phyloP scores from a whole-genome alignment of 2,113 vertebrate genomes.

The Ceyx cyanopectus region DNA sequence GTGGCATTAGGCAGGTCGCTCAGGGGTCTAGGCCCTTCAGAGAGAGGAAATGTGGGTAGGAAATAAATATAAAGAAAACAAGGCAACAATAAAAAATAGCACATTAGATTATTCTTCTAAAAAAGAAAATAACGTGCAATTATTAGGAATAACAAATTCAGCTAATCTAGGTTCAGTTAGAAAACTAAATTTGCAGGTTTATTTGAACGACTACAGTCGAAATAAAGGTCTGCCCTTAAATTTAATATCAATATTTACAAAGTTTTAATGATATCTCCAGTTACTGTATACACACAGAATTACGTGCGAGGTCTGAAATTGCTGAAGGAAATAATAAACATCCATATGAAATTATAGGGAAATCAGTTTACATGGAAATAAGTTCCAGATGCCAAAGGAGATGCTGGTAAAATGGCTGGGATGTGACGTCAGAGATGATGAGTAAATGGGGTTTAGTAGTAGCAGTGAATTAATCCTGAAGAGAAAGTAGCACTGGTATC shows the following conservation, averaged over 20 bases:
- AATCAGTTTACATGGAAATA: constrained; percentile 57
- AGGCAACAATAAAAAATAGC: neutral
- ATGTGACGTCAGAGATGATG: constrained; percentile 55
- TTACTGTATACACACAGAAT: neutral
- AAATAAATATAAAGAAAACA: neutral
- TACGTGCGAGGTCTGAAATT: neutral
- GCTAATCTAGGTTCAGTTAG: neutral
- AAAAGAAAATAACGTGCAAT: neutral
- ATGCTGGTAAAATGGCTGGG: constrained; percentile 31
- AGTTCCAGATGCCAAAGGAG: constrained; percentile 59
- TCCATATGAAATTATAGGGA: constrained; percentile 49
- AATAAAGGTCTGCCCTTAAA: neutral
- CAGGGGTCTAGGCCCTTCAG: neutral
- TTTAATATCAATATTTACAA: neutral
- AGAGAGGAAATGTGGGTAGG: neutral
- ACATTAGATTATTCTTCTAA: neutral
- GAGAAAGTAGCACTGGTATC: constrained; percentile 5
- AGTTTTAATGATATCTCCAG: neutral
- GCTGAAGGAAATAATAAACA: constrained; percentile 38
- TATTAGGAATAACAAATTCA: neutral
- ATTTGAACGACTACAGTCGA: neutral
- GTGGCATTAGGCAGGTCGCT: neutral
- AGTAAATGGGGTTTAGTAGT: constrained; percentile 43
- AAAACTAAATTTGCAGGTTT: neutral
- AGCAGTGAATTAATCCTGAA: constrained; percentile 39